Evolutionary conservation across 2,888 invertebrate species (phyloP).

Genomic region (Nomada fucata): DNA sequence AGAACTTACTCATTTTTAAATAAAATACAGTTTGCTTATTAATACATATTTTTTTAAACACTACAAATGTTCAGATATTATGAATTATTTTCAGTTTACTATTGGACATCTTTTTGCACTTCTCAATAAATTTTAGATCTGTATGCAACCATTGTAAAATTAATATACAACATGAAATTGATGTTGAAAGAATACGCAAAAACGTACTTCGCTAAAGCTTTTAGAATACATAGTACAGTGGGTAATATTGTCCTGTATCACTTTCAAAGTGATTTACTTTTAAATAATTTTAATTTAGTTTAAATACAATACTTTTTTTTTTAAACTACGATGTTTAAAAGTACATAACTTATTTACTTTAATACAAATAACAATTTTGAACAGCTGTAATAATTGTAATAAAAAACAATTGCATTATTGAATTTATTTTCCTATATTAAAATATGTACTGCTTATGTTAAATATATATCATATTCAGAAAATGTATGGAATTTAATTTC

Average conservation of each 20-base stretch:
- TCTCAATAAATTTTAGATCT: background rate
- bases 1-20: conserved; percentile 8
- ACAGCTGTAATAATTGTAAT: conserved; percentile 62
- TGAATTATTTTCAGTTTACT: background rate
- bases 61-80: conserved; percentile 12
- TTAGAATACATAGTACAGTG: conserved; percentile 19
- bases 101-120: background rate
- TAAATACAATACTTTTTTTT: conserved; percentile 76
- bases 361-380: conserved; percentile 56
- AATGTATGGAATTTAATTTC: conserved; percentile 49
- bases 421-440: conserved; percentile 53
- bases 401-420: conserved; percentile 47
- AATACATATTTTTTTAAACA: conserved; percentile 5
- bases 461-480: conserved; percentile 39
- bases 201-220: conserved; percentile 18
- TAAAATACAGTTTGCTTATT: conserved; percentile 30
- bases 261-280: conserved; percentile 6
- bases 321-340: conserved; percentile 54
- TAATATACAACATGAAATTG: conserved; percentile 5
- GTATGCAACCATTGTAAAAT: background rate
- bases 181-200: conserved; percentile 12
- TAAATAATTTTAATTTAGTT: conserved; percentile 74
- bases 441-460: conserved; percentile 47
- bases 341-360: conserved; percentile 47
- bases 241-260: conserved; percentile 39